Conservation (phyloP, 2,113 vertebrate genomes). For the Sterrhoptilus dennistouni region DNA sequence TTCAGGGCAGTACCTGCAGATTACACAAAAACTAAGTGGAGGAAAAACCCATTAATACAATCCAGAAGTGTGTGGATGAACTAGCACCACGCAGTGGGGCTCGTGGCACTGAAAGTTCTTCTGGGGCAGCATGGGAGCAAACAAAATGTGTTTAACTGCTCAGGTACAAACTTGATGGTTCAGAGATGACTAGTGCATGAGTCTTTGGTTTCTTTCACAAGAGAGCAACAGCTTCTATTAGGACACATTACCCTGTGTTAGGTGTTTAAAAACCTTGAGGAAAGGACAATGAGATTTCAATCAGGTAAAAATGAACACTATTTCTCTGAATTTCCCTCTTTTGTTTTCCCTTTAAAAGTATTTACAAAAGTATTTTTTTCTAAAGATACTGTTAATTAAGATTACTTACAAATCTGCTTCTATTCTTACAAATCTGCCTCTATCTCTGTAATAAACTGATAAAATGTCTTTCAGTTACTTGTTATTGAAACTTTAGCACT, state of each 20-base stretch:
- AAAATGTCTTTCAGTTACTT: background rate
- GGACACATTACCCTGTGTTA: background rate
- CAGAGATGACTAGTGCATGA: background rate
- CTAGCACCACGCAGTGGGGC: background rate
- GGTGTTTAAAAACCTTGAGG: background rate
- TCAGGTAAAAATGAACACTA: background rate
- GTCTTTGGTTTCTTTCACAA: background rate
- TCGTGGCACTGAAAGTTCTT: background rate
- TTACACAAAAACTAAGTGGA: background rate
- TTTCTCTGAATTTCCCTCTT: background rate
- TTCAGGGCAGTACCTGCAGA: background rate
- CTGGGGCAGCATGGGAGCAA: background rate
- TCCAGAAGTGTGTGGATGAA: background rate
- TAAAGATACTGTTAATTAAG: background rate
- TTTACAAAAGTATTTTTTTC: background rate
- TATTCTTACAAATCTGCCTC: background rate
- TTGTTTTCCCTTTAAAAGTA: background rate
- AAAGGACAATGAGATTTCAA: background rate
- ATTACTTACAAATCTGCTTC: background rate
- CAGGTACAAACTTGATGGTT: background rate
- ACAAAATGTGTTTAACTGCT: accelerated
- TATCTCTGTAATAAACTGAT: background rate
- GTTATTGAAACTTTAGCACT: background rate
- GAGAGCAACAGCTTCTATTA: background rate
- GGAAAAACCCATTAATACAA: background rate